Conservation (phyloP, 2,797 vertebrate species). For the Euthynnus affinis region DNA sequence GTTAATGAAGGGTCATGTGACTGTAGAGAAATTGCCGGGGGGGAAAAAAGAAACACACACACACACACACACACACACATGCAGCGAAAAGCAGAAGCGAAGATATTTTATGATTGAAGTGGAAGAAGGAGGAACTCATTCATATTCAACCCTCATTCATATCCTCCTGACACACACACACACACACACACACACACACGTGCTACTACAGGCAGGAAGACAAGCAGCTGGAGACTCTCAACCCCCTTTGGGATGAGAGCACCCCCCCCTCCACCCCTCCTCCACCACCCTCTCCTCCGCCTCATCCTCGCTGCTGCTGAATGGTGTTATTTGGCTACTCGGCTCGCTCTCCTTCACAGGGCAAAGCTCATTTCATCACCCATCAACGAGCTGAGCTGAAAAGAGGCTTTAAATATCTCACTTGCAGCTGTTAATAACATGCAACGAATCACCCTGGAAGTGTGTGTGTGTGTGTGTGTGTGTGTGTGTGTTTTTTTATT, state of each 20-base stretch:
- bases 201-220: conserved; percentile 57
- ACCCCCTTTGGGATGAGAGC: conserved; percentile 35
- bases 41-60: background rate
- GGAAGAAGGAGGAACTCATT: conserved; percentile 54
- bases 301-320: conserved; percentile 45
- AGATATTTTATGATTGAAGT: conserved; percentile 33
- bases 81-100: too few species aligned
- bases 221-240: conserved; percentile 68
- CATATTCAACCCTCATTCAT: conserved; percentile 55
- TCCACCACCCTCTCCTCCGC: background rate
- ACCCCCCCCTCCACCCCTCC: background rate
- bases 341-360: conserved; percentile 48
- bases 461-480: conserved; percentile 31
- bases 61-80: too few species aligned
- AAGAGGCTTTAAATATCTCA: conserved; percentile 73
- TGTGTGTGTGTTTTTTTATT: background rate
- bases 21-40: accelerated
- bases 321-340: conserved; percentile 53
- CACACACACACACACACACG: too few species aligned
- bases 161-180: conserved; percentile 33
- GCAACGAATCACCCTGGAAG: conserved; percentile 56
- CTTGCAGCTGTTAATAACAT: conserved; percentile 67
- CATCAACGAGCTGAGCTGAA: conserved; percentile 60
- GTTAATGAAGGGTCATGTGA: background rate
- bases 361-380: conserved; percentile 59